phyloP scores from a whole-genome alignment of 2,797 vertebrate genomes.

The Erpetoichthys calabaricus region DNA sequence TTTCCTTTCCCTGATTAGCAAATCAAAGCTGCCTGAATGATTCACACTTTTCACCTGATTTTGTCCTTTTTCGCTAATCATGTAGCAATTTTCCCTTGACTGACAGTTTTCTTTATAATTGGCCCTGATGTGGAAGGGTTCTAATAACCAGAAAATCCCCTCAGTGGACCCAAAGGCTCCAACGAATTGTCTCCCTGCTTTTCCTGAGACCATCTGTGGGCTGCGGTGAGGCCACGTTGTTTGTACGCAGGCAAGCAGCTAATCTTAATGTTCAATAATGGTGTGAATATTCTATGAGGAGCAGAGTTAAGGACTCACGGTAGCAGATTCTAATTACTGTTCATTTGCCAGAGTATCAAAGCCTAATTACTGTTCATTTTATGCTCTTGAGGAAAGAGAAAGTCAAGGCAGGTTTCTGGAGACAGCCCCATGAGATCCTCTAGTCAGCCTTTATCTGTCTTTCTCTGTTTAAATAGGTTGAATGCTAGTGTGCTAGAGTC shows the following conservation, averaged over 20 bases:
- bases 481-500: conserved; percentile 71
- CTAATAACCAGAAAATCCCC: conserved; percentile 99
- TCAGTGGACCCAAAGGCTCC: conserved; percentile 92
- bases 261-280: conserved; percentile 97
- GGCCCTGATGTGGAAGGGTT: conserved; percentile 98
- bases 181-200: conserved; percentile 75
- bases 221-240: conserved; percentile 63
- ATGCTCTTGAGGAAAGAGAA: conserved; percentile 84
- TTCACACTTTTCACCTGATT: conserved; percentile 99
- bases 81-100: conserved; percentile 97
- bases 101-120: conserved; percentile 99
- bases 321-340: conserved; percentile 98
- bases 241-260: conserved; percentile 66
- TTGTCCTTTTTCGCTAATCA: conserved; percentile 98
- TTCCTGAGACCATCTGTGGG: conserved; percentile 62
- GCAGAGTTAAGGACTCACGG: conserved; percentile 79
- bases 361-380: conserved; percentile 99
- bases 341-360: conserved; percentile 99
- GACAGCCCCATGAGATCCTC: conserved; percentile 81
- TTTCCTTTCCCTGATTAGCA: conserved; percentile 92
- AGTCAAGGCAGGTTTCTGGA: conserved; percentile 87
- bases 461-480: conserved; percentile 71
- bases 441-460: conserved; percentile 78
- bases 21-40: conserved; percentile 99
- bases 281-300: conserved; percentile 97